A percentile compares a stretch with the other conserved stretches of the same genome.
Conservation (phyloP, 2,888 invertebrate species). For the Gastracanthus pulcherrimus region DNA sequence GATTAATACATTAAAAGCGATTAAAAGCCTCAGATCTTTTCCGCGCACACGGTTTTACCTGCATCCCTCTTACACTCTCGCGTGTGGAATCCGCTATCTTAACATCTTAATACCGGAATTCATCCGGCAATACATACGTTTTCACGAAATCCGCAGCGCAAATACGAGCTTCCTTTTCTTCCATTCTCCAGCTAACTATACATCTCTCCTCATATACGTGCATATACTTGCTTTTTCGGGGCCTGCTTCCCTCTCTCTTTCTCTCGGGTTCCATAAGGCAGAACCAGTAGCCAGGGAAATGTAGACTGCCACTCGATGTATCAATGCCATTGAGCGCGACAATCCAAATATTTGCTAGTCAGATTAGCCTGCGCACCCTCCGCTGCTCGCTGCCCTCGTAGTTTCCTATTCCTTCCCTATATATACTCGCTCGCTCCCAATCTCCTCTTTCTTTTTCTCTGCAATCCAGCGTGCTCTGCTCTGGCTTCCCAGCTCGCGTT, state of each 20-base stretch:
- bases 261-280: conserved; percentile 31
- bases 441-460: neutral
- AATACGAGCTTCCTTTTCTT: conserved; percentile 50
- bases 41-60: too few relatives aligned
- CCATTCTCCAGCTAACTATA: too few relatives aligned
- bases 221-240: too few relatives aligned
- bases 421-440: too few relatives aligned
- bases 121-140: conserved; percentile 52
- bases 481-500: neutral
- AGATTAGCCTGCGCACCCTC: conserved; percentile 70
- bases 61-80: neutral
- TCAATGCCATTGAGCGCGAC: conserved; percentile 74
- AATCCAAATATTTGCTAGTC: conserved; percentile 77
- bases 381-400: too few relatives aligned
- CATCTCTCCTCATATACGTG: neutral
- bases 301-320: conserved; percentile 69
- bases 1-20: conserved; percentile 16
- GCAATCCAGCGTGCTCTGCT: neutral
- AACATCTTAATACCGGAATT: conserved; percentile 71
- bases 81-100: conserved; percentile 62
- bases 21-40: neutral
- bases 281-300: conserved; percentile 51
- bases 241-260: conserved; percentile 57
- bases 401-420: neutral
- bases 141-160: conserved; percentile 58